A percentile compares a stretch with the other conserved stretches of the same genome.
phyloP scores from a whole-genome alignment of 2,888 invertebrate species.

The Dasypolia templi region DNA sequence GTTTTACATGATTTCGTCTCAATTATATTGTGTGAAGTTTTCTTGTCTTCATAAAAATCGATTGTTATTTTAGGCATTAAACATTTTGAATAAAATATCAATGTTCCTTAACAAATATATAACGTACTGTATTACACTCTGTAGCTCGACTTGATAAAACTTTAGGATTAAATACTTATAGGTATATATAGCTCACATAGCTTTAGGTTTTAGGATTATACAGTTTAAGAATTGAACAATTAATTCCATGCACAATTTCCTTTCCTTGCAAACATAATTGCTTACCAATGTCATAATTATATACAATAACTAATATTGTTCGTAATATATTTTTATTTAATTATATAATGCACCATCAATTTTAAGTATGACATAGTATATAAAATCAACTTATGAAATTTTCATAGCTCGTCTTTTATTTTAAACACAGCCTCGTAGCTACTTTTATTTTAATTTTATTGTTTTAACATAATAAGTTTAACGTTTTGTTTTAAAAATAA shows the following conservation, averaged over 20 bases:
- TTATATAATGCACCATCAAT: slow-evolving; percentile 77
- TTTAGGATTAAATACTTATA: background rate
- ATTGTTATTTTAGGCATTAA: background rate
- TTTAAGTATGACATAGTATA: slow-evolving; percentile 60
- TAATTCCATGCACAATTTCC: slow-evolving; percentile 7
- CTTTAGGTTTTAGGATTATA: slow-evolving; percentile 17
- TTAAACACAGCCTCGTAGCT: slow-evolving; percentile 64
- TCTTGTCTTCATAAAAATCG: background rate
- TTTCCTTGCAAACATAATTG: slow-evolving; percentile 38
- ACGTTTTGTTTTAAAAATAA: background rate
- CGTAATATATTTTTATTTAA: slow-evolving; percentile 54
- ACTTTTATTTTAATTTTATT: slow-evolving; percentile 32
- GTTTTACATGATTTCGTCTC: background rate
- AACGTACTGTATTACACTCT: background rate
- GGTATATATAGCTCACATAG: background rate
- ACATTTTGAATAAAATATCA: background rate
- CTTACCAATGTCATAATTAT: slow-evolving; percentile 33
- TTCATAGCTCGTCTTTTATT: slow-evolving; percentile 47
- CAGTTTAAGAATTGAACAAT: slow-evolving; percentile 11
- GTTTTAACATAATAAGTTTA: slow-evolving; percentile 6
- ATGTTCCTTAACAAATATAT: background rate
- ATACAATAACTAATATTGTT: slow-evolving; percentile 54
- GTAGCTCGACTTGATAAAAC: background rate
- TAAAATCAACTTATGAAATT: slow-evolving; percentile 55
- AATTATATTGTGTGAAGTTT: background rate